Percentiles rank a stretch among this genome's conserved stretches.
These are phyloP conservation scores for Helicolenus hilgendorfi DNA, from an alignment of 2,797 vertebrate genomes.

Conservation along the genomic window DNA sequence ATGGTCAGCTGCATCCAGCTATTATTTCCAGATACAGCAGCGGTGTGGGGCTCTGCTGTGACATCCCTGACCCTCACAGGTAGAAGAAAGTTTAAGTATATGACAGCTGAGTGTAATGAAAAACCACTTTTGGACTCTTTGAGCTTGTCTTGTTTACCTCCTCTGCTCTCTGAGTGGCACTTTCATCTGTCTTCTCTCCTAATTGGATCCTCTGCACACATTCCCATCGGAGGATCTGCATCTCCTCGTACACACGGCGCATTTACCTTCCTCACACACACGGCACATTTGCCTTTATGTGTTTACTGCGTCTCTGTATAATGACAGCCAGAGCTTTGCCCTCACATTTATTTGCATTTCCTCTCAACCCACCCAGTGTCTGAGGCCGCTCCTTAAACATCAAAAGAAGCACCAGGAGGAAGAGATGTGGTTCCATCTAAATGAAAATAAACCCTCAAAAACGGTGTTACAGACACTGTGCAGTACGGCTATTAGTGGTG, in stretches of 20 bases:
- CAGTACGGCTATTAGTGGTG: constrained; percentile 73
- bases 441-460: constrained; percentile 86
- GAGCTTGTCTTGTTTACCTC: constrained; percentile 90
- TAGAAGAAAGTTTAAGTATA: constrained; percentile 78
- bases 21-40: constrained; percentile 56
- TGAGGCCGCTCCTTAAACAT: constrained; percentile 83
- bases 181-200: constrained; percentile 91
- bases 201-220: constrained; percentile 90
- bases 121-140: constrained; percentile 90
- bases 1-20: constrained; percentile 51
- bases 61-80: constrained; percentile 74
- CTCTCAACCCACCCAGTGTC: constrained; percentile 82
- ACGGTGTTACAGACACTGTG: constrained; percentile 74
- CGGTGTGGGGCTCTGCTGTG: constrained; percentile 44
- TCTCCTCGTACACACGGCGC: constrained; percentile 71
- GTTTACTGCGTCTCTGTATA: constrained; percentile 83
- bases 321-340: constrained; percentile 88
- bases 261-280: constrained; percentile 80
- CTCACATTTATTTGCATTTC: constrained; percentile 88
- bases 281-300: constrained; percentile 80
- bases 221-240: constrained; percentile 88
- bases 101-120: constrained; percentile 88
- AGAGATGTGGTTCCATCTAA: constrained; percentile 77
- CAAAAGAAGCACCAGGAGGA: constrained; percentile 80
- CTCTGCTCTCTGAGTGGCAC: constrained; percentile 89